These are phyloP conservation scores for Crocodylus rhombifer DNA, from an alignment of 2,797 vertebrate genomes.

Conservation along the genomic window DNA sequence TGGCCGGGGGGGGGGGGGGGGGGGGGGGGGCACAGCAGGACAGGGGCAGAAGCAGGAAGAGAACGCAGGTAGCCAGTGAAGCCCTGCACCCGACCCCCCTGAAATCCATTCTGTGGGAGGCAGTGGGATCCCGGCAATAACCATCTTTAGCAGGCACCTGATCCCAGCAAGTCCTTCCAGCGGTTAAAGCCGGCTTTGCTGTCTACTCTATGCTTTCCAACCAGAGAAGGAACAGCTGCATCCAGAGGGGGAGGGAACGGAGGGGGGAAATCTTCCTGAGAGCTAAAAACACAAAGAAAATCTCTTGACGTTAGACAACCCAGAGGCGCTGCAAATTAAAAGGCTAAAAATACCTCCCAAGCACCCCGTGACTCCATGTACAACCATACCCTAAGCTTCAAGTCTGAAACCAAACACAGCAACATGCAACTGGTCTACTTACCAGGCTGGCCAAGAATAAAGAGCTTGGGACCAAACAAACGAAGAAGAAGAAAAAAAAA, in stretches of 20 bases:
- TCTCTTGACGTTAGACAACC: slow-evolving; percentile 18
- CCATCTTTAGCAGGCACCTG: fast-evolving
- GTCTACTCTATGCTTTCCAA: fast-evolving
- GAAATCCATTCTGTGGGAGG: no score
- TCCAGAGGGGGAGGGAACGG: slow-evolving; percentile 30
- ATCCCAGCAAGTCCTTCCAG: not conserved
- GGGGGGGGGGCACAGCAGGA: slow-evolving; percentile 11
- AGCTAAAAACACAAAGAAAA: slow-evolving; percentile 27
- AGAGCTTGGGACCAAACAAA: not conserved
- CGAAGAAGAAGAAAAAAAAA: not conserved
- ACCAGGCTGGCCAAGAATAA: not conserved
- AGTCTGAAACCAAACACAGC: not conserved
- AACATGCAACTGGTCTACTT: slow-evolving; percentile 23
- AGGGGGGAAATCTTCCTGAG: slow-evolving; percentile 41
- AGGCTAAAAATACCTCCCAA: slow-evolving; percentile 63
- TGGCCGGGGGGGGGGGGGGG: slow-evolving; percentile 23
- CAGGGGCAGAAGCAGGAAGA: fast-evolving
- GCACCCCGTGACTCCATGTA: slow-evolving; percentile 13
- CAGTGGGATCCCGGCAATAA: not conserved
- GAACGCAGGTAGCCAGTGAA: not conserved
- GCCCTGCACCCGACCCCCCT: no score
- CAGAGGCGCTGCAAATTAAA: slow-evolving; percentile 57
- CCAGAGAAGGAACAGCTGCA: slow-evolving; percentile 37
- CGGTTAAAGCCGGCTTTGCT: not conserved
- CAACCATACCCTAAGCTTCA: not conserved